These are phyloP conservation scores for Bombus fervidus DNA, from an alignment of 1,140 invertebrate species.

Conservation along the genomic window DNA sequence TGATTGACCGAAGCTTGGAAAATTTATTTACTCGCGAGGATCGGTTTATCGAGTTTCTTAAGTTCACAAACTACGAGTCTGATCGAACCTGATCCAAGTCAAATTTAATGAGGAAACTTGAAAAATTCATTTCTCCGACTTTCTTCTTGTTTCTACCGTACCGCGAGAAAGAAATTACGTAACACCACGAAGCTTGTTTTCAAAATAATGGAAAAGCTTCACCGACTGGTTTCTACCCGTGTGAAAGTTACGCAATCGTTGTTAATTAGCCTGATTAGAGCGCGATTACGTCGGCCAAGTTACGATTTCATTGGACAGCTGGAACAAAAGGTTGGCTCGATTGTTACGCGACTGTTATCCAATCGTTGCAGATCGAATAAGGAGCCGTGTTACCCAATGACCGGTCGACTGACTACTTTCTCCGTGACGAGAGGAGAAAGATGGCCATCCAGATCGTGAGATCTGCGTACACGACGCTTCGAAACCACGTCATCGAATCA, in stretches of 20 bases:
- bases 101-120: neutral
- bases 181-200: neutral
- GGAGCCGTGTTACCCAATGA: conserved; percentile 30
- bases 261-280: conserved; percentile 15
- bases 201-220: neutral
- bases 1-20: too few relatives aligned
- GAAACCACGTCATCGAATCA: conserved; percentile 10
- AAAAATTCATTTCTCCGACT: neutral
- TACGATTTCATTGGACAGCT: conserved; percentile 8
- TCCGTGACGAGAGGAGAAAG: conserved; percentile 29
- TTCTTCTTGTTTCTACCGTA: neutral
- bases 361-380: conserved; percentile 39
- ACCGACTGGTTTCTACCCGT: neutral
- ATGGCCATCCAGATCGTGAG: conserved; percentile 14
- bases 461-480: neutral
- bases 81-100: too few relatives aligned
- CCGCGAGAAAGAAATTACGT: neutral
- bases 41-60: too few relatives aligned
- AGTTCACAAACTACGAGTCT: too few relatives aligned
- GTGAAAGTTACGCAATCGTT: neutral
- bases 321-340: conserved; percentile 37
- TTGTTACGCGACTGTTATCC: conserved; percentile 48
- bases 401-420: conserved; percentile 23
- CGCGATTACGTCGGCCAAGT: neutral
- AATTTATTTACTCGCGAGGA: too few relatives aligned